Evolutionary conservation across 2,888 invertebrate genomes (phyloP), one percentile per base, ranked within the genome.

Genomic region (Notodonta ziczac): DNA sequence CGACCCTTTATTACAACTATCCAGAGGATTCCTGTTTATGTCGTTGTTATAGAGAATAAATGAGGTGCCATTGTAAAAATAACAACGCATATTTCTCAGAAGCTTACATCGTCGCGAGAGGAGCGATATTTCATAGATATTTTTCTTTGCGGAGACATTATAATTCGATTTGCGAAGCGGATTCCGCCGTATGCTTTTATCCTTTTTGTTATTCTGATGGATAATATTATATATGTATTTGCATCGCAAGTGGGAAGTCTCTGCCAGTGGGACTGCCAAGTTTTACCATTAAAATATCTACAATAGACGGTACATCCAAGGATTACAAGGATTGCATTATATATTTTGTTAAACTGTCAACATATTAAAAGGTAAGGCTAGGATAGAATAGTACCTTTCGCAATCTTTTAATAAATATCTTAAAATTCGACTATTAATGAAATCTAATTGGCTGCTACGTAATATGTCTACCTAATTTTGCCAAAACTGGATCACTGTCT

Each of bases 141-240:
- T 58, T 53, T 55, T 62, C 58, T 72, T 57, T 58, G 61, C 46
- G 63, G 63, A 57, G 67, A 63, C 66, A 69, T 74, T 74, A 67
- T 74, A 71, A 71, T 75, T 74, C 71, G 73, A 73, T 74, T 74
- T 73, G 64, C 61, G 64, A 61, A 60, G 16, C 61, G 59, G 57
- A 62, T 64, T 60, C 35, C 14, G 54, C 12, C 32, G 52, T 24
- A 62, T 56, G 46, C 58, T 59, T 59, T 58, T 60, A 66, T 66
- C 60, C 59, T 62, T 72, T 66, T 69, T 66, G 63, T 71, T 42
- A 42, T 42, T 42, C 42, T 42, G 12, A 42, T 72, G 66, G 48
- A 14, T 48, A 48, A 48, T 44, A 44, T 44, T n/a, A 12, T 55
- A 4, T 44, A 24, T 13, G 35, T 10, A 9, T 44, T 44, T 44